A percentile compares a stretch with the other conserved stretches of the same genome.
Conservation (phyloP, 2,797 vertebrate genomes). For the Acomys russatus region DNA sequence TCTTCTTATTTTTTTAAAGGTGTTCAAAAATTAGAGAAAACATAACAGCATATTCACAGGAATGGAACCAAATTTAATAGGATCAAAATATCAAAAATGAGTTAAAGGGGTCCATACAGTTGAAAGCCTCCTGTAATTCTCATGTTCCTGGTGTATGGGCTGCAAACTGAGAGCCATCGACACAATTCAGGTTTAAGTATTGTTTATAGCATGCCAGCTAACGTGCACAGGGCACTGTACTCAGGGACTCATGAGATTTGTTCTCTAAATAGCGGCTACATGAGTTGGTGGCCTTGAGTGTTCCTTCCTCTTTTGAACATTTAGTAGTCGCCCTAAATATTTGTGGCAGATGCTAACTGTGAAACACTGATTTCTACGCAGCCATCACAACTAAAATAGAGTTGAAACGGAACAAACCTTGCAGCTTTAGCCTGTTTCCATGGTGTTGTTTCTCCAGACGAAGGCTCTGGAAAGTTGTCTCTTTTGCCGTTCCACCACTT, state of each 20-base stretch:
- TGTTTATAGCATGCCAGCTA: not conserved
- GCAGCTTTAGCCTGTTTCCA: conserved; percentile 58
- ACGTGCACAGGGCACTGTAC: not conserved
- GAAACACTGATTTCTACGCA: conserved; percentile 51
- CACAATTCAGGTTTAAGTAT: not conserved
- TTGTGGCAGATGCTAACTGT: not conserved
- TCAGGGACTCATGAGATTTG: not conserved
- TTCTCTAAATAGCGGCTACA: not conserved
- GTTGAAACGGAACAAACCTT: conserved; percentile 35
- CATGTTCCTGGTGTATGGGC: not conserved
- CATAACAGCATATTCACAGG: not conserved
- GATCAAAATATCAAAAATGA: not conserved
- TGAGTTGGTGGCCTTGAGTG: not conserved
- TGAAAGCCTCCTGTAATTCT: not conserved
- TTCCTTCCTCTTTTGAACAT: not conserved
- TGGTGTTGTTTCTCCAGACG: conserved; percentile 41
- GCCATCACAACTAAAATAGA: conserved; percentile 54
- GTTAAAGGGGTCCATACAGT: not conserved
- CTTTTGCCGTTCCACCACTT: conserved; percentile 66
- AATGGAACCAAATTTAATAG: not conserved
- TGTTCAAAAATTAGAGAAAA: not conserved
- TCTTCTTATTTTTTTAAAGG: not conserved
- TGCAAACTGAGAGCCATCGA: not conserved
- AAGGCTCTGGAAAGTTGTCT: conserved; percentile 59
- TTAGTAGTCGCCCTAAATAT: not conserved